A percentile compares a stretch with the other conserved stretches of the same genome.
These are phyloP conservation scores for Tetrapedia diversipes DNA, from an alignment of 2,888 invertebrate species.

Conservation along the genomic window DNA sequence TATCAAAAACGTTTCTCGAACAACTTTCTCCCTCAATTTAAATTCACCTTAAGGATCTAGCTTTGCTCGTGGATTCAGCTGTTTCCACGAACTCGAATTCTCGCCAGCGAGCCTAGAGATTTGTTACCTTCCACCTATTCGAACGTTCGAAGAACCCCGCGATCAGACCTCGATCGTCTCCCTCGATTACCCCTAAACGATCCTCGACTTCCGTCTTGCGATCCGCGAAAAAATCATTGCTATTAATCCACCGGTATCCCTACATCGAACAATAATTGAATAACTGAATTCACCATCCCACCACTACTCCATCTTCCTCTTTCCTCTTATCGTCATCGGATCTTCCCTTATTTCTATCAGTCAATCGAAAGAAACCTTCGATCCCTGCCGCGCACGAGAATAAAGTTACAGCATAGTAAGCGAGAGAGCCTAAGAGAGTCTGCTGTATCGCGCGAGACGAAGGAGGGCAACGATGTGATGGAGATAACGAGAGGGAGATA, in stretches of 20 bases:
- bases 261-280: constrained; percentile 43
- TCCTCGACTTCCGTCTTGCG: constrained; percentile 15
- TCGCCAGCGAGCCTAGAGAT: background rate
- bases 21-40: no score
- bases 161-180: background rate
- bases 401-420: constrained; percentile 15
- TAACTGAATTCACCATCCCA: constrained; percentile 34
- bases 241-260: background rate
- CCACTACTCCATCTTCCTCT: background rate
- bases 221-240: background rate
- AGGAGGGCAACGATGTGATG: constrained; percentile 27
- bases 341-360: constrained; percentile 45
- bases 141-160: background rate
- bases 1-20: no score
- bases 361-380: constrained; percentile 27
- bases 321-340: background rate
- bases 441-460: background rate
- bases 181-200: constrained; percentile 26
- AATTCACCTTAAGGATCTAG: no score
- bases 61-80: no score
- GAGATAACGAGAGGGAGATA: constrained; percentile 49
- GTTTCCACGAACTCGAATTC: background rate
- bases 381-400: constrained; percentile 27
- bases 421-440: background rate
- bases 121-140: background rate